Evolutionary conservation across 2,113 vertebrate species (phyloP).

Genomic region (Ursus arctos): DNA sequence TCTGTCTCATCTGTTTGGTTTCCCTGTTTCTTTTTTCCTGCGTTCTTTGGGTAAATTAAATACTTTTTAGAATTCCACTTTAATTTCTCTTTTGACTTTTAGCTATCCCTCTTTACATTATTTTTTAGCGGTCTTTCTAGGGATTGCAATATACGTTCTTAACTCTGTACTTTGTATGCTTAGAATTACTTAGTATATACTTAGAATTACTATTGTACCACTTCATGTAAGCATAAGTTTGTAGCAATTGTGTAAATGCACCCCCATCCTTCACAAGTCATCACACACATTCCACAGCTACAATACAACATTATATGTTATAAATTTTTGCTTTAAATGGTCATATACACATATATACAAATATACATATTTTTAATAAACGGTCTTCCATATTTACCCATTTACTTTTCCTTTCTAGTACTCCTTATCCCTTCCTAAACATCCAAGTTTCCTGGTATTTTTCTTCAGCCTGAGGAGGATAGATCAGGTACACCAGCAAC

Average conservation of each 20-base stretch:
- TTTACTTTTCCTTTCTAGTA: not conserved
- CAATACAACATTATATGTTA: not conserved
- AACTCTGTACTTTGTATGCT: not conserved
- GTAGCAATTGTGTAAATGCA: not conserved
- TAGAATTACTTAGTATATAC: too few relatives aligned
- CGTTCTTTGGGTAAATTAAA: not conserved
- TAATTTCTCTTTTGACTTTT: not conserved
- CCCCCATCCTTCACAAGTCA: not conserved
- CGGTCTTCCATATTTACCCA: not conserved
- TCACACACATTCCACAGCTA: not conserved
- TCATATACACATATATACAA: not conserved
- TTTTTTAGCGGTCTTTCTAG: not conserved
- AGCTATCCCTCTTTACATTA: not conserved
- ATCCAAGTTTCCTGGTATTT: not conserved
- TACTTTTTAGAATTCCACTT: constrained; percentile 3
- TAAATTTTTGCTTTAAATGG: not conserved
- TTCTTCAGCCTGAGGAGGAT: not conserved
- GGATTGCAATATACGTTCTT: not conserved
- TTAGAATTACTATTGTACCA: not conserved
- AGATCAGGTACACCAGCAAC: not conserved
- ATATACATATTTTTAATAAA: not conserved
- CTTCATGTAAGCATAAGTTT: not conserved
- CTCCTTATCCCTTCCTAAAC: not conserved
- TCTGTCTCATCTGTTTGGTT: not conserved
- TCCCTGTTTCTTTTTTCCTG: not conserved